Conservation (phyloP, 2,113 vertebrate genomes). For the Dipodomys ordii region DNA sequence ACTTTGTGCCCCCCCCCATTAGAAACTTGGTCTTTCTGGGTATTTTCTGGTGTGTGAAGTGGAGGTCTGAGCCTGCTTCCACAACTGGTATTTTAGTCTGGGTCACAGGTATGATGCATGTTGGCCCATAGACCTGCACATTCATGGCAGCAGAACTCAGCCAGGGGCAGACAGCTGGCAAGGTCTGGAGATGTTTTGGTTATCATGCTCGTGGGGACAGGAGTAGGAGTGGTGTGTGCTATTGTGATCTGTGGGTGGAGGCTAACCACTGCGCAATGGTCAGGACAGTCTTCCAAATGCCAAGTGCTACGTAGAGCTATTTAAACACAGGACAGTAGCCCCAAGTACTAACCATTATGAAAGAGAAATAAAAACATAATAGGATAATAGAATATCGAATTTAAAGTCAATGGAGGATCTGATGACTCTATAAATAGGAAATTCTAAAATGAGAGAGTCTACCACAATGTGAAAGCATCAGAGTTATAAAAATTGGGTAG, state of each 20-base stretch:
- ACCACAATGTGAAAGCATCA: background rate
- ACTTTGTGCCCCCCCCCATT: background rate
- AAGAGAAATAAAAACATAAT: background rate
- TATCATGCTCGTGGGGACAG: background rate
- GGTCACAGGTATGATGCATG: background rate
- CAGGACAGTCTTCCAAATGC: background rate
- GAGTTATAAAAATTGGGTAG: background rate
- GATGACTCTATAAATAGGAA: slow-evolving; percentile 17
- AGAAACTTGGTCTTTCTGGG: background rate
- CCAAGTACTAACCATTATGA: slow-evolving; percentile 9
- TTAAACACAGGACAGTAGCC: slow-evolving; percentile 7
- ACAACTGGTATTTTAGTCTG: background rate
- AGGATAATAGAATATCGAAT: slow-evolving; percentile 11
- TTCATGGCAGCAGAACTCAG: background rate
- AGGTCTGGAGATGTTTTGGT: background rate
- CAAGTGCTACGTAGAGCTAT: background rate
- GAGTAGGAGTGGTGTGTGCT: background rate
- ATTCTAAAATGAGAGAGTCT: background rate
- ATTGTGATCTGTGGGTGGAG: background rate
- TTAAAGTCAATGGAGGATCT: background rate
- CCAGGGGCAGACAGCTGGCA: background rate
- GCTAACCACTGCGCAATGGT: background rate
- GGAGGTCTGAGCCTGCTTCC: background rate
- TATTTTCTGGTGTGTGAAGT: background rate
- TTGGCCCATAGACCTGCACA: background rate